Evolutionary conservation across 2,113 vertebrate species (phyloP).

Genomic region (Zapornia atra): DNA sequence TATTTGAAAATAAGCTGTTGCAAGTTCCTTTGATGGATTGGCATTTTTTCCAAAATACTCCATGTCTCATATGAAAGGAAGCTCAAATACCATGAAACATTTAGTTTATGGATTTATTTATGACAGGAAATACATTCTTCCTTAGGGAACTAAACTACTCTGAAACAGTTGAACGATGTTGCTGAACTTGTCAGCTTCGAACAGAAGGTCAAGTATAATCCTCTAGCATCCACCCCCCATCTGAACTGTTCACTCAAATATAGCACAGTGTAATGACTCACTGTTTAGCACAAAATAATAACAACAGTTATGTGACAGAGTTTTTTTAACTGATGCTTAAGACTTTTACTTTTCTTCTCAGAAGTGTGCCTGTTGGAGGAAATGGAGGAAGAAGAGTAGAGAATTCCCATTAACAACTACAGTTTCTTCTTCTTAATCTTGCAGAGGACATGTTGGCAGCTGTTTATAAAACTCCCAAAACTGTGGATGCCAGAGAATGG

Average conservation of each 20-base stretch:
- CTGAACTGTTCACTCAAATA: slow-evolving; percentile 20
- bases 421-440: not conserved
- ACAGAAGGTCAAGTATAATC: slow-evolving; percentile 12
- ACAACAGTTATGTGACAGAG: not conserved
- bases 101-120: slow-evolving; percentile 52
- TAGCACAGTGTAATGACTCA: slow-evolving; percentile 21
- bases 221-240: not conserved
- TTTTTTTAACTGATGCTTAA: not conserved
- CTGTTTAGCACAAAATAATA: slow-evolving; percentile 8
- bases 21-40: not conserved
- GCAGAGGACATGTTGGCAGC: not conserved
- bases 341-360: slow-evolving; percentile 2
- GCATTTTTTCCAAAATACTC: not conserved
- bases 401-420: not conserved
- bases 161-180: slow-evolving; percentile 14
- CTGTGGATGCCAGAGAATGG: not conserved
- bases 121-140: slow-evolving; percentile 48
- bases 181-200: slow-evolving; percentile 51
- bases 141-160: slow-evolving; percentile 36
- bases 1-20: not conserved
- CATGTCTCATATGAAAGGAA: slow-evolving; percentile 29
- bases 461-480: not conserved
- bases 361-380: not conserved
- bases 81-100: slow-evolving; percentile 14
- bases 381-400: not conserved